These are phyloP conservation scores for Bombus balteatus DNA, from an alignment of 1,140 invertebrate species.

Conservation along the genomic window DNA sequence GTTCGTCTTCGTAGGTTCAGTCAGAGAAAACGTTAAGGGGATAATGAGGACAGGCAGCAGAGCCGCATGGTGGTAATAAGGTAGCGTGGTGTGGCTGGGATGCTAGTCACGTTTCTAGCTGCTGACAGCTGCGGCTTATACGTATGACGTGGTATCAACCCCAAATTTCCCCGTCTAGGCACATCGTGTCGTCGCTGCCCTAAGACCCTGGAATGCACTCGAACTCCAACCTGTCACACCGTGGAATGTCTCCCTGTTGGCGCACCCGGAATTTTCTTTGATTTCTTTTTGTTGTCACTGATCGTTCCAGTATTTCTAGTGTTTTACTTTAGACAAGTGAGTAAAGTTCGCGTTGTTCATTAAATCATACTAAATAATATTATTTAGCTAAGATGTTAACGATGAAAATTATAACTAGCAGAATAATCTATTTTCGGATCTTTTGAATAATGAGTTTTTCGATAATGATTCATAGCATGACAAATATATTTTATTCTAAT, in stretches of 20 bases:
- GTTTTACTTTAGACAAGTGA: background rate
- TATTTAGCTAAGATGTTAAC: background rate
- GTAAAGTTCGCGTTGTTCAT: background rate
- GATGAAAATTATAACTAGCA: too few relatives aligned
- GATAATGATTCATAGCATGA: background rate
- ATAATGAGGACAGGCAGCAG: constrained; percentile 81
- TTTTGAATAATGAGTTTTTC: background rate
- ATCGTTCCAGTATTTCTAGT: background rate
- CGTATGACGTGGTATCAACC: constrained; percentile 82
- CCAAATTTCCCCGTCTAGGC: constrained; percentile 80
- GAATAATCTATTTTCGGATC: too few relatives aligned
- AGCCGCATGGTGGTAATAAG: constrained; percentile 80
- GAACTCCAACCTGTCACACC: constrained; percentile 78
- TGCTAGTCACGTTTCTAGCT: constrained; percentile 82
- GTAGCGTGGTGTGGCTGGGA: constrained; percentile 75
- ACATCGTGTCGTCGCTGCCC: constrained; percentile 78
- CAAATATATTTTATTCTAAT: background rate
- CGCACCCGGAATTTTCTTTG: background rate
- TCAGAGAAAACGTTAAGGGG: constrained; percentile 79
- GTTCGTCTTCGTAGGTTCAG: constrained; percentile 51
- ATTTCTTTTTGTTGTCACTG: background rate
- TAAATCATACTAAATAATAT: background rate
- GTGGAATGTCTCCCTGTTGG: constrained; percentile 14
- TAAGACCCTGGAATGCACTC: constrained; percentile 80
- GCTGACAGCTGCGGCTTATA: constrained; percentile 83